Percentiles rank a stretch among this genome's conserved stretches.
Evolutionary conservation across 2,797 vertebrate genomes (phyloP).

Genomic region (Anguilla pacifica): DNA sequence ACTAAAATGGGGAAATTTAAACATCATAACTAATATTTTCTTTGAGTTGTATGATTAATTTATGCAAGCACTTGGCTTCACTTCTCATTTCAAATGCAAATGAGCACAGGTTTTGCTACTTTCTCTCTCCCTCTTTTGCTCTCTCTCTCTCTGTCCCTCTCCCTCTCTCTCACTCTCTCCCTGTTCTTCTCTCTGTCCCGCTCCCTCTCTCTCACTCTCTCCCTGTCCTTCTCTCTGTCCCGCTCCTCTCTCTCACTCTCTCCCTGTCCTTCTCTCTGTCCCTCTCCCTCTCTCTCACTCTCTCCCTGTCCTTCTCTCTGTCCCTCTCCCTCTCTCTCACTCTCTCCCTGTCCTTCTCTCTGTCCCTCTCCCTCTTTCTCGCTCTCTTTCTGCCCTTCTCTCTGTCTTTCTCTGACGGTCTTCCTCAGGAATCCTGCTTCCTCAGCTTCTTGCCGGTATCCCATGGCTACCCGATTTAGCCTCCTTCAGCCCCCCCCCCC

Average conservation of each 20-base stretch:
- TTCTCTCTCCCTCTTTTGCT: neutral
- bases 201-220: neutral
- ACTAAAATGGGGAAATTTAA: neutral
- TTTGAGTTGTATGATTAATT: neutral
- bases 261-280: neutral
- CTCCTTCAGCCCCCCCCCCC: conserved; percentile 35
- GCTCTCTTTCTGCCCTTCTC: conserved; percentile 21
- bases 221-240: neutral
- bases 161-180: no score
- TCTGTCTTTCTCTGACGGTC: conserved; percentile 54
- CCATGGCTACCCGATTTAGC: conserved; percentile 74
- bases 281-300: neutral
- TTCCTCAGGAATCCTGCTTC: conserved; percentile 70
- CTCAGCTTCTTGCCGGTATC: conserved; percentile 76
- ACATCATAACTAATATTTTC: neutral
- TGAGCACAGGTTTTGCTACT: neutral
- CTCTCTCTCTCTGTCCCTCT: neutral
- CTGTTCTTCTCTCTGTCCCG: neutral
- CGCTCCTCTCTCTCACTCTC: neutral
- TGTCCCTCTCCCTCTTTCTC: conserved; percentile 47
- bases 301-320: neutral
- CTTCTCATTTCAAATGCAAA: neutral
- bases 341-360: conserved; percentile 25
- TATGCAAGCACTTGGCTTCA: neutral
- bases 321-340: neutral